Evolutionary conservation across 1,140 invertebrate species (phyloP).

Genomic region (Brachionus angularis): DNA sequence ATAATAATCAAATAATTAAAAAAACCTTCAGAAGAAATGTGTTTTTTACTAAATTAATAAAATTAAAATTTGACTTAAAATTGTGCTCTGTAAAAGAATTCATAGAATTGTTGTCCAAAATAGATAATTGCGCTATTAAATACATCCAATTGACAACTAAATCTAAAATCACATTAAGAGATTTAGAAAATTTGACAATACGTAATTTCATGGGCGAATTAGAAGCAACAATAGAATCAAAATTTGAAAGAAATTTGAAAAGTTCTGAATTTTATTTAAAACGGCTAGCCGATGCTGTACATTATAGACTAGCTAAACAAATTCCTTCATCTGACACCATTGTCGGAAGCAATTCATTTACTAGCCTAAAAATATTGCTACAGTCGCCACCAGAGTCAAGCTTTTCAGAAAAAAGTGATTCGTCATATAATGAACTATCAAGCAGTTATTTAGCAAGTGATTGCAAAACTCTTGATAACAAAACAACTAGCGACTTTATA

Average conservation of each 20-base stretch:
- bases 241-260: slow-evolving; percentile 29
- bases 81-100: slow-evolving; percentile 43
- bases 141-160: slow-evolving; percentile 33
- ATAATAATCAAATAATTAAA: no score
- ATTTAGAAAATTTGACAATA: slow-evolving; percentile 26
- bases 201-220: slow-evolving; percentile 43
- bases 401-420: neutral
- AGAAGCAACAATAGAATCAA: slow-evolving; percentile 28
- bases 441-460: no score
- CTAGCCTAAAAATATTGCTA: neutral
- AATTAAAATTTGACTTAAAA: slow-evolving; percentile 36
- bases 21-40: slow-evolving; percentile 15
- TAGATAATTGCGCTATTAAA: slow-evolving; percentile 34
- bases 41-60: slow-evolving; percentile 28
- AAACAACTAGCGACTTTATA: no score
- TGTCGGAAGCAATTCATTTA: neutral
- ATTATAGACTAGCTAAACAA: slow-evolving; percentile 19
- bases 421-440: neutral
- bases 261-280: slow-evolving; percentile 33
- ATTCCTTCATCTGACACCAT: slow-evolving; percentile 6
- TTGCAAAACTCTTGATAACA: no score
- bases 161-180: slow-evolving; percentile 37
- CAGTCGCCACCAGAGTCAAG: slow-evolving; percentile 19
- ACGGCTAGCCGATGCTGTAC: slow-evolving; percentile 27
- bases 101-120: slow-evolving; percentile 7